phyloP scores from a whole-genome alignment of 2,797 vertebrate genomes.

The Paratrypauchen microcephalus region DNA sequence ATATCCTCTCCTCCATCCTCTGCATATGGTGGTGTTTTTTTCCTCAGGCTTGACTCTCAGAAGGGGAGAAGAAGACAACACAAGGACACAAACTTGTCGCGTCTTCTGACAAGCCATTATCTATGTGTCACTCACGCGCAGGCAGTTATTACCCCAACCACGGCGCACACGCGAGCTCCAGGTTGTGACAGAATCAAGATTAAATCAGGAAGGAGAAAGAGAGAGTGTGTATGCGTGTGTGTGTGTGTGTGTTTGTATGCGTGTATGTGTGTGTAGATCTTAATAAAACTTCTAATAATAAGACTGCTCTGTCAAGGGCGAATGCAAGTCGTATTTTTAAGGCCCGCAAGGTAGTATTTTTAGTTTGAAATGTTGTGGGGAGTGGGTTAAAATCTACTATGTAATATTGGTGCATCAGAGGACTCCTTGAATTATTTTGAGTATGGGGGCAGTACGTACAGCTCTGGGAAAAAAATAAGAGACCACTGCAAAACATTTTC shows the following conservation, averaged over 20 bases:
- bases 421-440: background rate
- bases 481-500: too few relatives aligned
- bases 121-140: constrained; percentile 78
- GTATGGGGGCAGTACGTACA: background rate
- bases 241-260: constrained; percentile 32
- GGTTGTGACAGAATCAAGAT: constrained; percentile 62
- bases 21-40: constrained; percentile 48
- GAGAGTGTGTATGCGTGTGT: constrained; percentile 31
- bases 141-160: constrained; percentile 61
- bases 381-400: background rate
- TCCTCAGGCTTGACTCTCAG: constrained; percentile 44
- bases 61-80: constrained; percentile 59
- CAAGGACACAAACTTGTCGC: constrained; percentile 73
- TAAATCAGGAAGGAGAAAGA: constrained; percentile 64
- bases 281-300: constrained; percentile 57
- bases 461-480: too few relatives aligned
- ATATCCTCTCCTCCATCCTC: constrained; percentile 23
- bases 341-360: background rate
- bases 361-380: background rate
- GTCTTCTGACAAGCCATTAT: constrained; percentile 84
- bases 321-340: constrained; percentile 20
- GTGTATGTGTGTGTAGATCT: constrained; percentile 25
- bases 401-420: background rate
- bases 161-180: constrained; percentile 55
- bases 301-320: constrained; percentile 55